These are phyloP conservation scores for Garrulus glandarius DNA, from an alignment of 2,797 vertebrate species.

Conservation along the genomic window DNA sequence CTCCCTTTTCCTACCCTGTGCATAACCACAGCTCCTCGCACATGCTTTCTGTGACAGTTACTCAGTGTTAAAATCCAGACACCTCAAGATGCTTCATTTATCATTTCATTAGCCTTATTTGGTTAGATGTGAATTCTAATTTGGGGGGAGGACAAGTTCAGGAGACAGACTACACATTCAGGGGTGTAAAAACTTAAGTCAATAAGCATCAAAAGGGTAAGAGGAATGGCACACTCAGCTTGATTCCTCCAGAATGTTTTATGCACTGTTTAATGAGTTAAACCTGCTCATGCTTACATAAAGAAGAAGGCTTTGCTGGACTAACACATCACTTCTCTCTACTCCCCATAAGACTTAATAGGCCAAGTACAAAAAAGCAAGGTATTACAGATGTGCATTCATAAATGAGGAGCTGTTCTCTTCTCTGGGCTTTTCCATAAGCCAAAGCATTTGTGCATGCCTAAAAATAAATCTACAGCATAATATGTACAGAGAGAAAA, in stretches of 20 bases:
- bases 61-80: neutral
- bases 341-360: neutral
- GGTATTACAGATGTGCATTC: neutral
- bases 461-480: neutral
- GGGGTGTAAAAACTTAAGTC: neutral
- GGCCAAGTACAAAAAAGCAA: neutral
- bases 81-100: neutral
- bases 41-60: neutral
- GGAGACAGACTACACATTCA: neutral
- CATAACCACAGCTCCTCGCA: neutral
- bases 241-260: neutral
- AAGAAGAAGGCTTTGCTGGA: neutral
- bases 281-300: neutral
- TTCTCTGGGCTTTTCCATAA: neutral
- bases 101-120: neutral
- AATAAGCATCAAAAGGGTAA: neutral
- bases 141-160: neutral
- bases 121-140: neutral
- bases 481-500: neutral
- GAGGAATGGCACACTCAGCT: neutral
- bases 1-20: neutral
- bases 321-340: neutral
- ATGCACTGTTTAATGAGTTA: neutral
- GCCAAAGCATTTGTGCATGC: neutral
- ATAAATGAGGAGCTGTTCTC: neutral